Conservation (phyloP, 1,140 invertebrate species). For the Hyles vespertilio region DNA sequence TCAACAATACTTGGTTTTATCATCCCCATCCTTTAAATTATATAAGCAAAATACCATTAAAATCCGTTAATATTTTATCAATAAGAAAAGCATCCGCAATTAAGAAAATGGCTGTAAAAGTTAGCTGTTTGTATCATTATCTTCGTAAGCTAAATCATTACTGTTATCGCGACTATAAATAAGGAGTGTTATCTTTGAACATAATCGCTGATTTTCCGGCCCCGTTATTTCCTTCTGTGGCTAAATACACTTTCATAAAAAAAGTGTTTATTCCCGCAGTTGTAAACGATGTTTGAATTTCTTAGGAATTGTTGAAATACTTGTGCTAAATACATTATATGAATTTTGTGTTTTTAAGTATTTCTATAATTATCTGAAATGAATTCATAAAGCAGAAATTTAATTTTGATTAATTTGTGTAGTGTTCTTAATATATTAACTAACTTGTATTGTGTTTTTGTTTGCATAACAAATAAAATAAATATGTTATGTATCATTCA, state of each 20-base stretch:
- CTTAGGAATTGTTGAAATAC: too few relatives aligned
- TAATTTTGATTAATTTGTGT: too few relatives aligned
- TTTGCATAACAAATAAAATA: too few relatives aligned
- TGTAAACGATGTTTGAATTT: too few relatives aligned
- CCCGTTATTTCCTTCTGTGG: conserved; percentile 40
- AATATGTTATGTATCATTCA: too few relatives aligned
- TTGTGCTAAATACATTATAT: too few relatives aligned
- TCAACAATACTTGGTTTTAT: not conserved
- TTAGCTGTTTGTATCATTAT: conserved; percentile 42
- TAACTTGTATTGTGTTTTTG: too few relatives aligned
- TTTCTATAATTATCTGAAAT: too few relatives aligned
- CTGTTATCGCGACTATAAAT: conserved; percentile 46
- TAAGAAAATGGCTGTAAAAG: conserved; percentile 34
- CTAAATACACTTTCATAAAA: conserved; percentile 39
- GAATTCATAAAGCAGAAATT: too few relatives aligned
- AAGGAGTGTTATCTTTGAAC: conserved; percentile 47
- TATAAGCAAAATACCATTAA: not conserved
- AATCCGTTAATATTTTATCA: conserved; percentile 7
- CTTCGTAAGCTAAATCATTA: conserved; percentile 53
- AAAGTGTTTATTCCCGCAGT: conserved; percentile 4
- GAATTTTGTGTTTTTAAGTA: too few relatives aligned
- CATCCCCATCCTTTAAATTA: not conserved
- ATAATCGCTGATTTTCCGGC: conserved; percentile 49
- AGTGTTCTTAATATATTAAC: too few relatives aligned
- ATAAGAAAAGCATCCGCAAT: conserved; percentile 13